phyloP scores from a whole-genome alignment of 2,888 invertebrate species.

The Tortricodes alternella region DNA sequence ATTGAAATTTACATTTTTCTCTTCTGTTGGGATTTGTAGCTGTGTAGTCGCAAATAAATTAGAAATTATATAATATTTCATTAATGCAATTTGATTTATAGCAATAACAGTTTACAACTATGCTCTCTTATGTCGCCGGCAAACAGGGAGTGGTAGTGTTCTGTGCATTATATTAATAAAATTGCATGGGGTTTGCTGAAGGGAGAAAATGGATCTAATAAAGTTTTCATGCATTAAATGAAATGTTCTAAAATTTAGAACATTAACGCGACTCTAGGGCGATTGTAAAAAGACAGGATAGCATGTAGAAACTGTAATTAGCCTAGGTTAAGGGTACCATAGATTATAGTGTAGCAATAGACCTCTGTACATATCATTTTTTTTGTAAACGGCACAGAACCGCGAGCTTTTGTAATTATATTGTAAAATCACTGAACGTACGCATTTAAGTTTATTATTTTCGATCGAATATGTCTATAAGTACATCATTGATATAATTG shows the following conservation, averaged over 20 bases:
- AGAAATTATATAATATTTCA: slow-evolving; percentile 6
- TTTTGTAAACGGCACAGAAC: slow-evolving; percentile 57
- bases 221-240: slow-evolving; percentile 36
- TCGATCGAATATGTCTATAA: slow-evolving; percentile 22
- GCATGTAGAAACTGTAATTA: slow-evolving; percentile 55
- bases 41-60: neutral
- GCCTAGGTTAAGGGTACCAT: slow-evolving; percentile 51
- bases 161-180: neutral
- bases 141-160: too few species aligned
- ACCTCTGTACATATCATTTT: slow-evolving; percentile 75
- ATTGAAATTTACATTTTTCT: slow-evolving; percentile 6
- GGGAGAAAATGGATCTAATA: slow-evolving; percentile 38
- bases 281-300: slow-evolving; percentile 50
- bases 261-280: slow-evolving; percentile 47
- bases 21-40: slow-evolving; percentile 16
- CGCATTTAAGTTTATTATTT: slow-evolving; percentile 61
- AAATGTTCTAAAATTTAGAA: slow-evolving; percentile 74
- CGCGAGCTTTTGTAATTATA: slow-evolving; percentile 59
- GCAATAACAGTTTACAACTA: neutral
- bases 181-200: neutral
- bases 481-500: slow-evolving; percentile 31
- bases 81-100: slow-evolving; percentile 5
- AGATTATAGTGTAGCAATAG: slow-evolving; percentile 48
- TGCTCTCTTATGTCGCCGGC: neutral
- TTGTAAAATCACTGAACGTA: slow-evolving; percentile 32